Base-by-base conservation (phyloP, 2,888 invertebrate species). In the Tupiocoris notatus region DNA sequence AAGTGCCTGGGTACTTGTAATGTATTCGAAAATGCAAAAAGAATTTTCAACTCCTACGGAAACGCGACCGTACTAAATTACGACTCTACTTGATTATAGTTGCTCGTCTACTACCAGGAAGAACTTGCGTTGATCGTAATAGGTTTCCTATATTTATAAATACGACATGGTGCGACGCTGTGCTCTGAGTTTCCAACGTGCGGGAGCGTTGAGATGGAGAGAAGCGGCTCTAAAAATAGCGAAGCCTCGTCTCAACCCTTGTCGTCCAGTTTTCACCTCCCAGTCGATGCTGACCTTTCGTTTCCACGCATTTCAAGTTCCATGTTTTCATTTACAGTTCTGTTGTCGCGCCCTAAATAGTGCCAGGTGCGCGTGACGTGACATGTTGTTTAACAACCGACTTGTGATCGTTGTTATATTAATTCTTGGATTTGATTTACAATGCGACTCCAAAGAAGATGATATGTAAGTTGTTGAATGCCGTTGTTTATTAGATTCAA, bases 391-490 rank as follows among this genome's bases (percentile, higher is more conserved):
- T 17, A 73, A 21, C 23, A 20, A 23, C 20, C 25, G 25, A 39
- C 62, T 61, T 21, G 61, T 62, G 21, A 12, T 73, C 16, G 23
- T 73, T 39, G 16, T 54, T 2, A 16, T 54, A 17, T 22, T 61
- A 61, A 21, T 73, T 17, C 73, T 73, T n/a, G 39, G 54, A 20
- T 57, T 62, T 21, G 63, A 73, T 16, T 62, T 62, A 12, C 62
- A 39, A 21, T 61, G 62, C 54, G 62, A 73, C 16, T 62, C 73
- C 1, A 73, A 73, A 73, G 73, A 73, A 54, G 73, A 73, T 17
- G 73, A 73, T 39, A 73, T 73, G 73, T 73, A 62, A 73, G 70
- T 59, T 39, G 39, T 39, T 12, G n/a, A n/a, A n/a, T n/a, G n/a
- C n/a, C n/a, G n/a, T n/a, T n/a, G n/a, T n/a, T n/a, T n/a, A n/a